Evolutionary conservation across 2,888 invertebrate species (phyloP).

Genomic region (Invenusta paracnida): DNA sequence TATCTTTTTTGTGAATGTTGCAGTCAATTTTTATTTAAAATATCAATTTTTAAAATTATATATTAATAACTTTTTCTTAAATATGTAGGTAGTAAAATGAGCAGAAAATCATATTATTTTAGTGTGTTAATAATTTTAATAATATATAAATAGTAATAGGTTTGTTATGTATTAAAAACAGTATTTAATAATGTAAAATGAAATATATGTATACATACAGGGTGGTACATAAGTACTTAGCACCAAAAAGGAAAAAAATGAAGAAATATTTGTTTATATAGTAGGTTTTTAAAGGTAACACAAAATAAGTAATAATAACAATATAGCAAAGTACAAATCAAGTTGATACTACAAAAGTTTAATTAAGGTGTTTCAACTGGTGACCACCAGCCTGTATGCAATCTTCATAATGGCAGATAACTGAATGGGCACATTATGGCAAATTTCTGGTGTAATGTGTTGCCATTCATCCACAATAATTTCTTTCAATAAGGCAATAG

Average conservation of each 20-base stretch:
- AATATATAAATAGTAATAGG: too few species aligned
- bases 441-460: background rate
- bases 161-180: too few species aligned
- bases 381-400: conserved; percentile 19
- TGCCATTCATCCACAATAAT: conserved; percentile 18
- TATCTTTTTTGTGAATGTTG: too few species aligned
- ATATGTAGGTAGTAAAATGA: too few species aligned
- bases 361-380: background rate
- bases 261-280: conserved; percentile 8
- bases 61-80: too few species aligned
- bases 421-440: background rate
- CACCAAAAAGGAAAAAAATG: background rate
- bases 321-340: conserved; percentile 4
- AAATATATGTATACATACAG: background rate
- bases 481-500: conserved; percentile 10
- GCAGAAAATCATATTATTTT: too few species aligned
- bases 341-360: conserved; percentile 4
- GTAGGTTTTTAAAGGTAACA: background rate
- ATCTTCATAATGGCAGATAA: conserved; percentile 10
- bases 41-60: too few species aligned
- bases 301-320: conserved; percentile 8
- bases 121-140: too few species aligned
- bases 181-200: too few species aligned
- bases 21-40: too few species aligned
- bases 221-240: background rate